Evolutionary conservation across 1,140 invertebrate species (phyloP).

Genomic region (Neotoxoptera formosana): DNA sequence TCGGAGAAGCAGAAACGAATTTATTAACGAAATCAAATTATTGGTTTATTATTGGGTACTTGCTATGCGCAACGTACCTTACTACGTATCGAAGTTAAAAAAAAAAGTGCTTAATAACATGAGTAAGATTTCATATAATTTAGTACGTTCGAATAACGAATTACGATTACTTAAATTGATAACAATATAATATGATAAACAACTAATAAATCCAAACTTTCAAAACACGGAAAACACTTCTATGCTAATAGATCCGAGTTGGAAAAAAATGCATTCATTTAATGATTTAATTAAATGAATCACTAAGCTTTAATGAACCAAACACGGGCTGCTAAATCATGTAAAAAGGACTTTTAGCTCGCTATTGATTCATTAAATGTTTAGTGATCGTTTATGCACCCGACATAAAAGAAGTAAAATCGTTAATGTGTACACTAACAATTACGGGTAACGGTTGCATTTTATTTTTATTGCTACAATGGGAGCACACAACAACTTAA

Average conservation of each 20-base stretch:
- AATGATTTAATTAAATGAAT: background rate
- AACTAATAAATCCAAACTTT: background rate
- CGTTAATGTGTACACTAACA: background rate
- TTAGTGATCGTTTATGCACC: background rate
- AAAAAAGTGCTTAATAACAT: background rate
- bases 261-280: background rate
- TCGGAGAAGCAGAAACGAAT: background rate
- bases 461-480: constrained; percentile 33
- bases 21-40: background rate
- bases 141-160: background rate
- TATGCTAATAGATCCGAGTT: background rate
- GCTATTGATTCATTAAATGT: background rate
- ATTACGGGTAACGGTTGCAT: constrained; percentile 1
- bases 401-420: background rate
- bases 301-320: background rate
- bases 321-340: background rate
- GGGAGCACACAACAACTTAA: background rate
- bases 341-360: background rate
- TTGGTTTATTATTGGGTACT: background rate
- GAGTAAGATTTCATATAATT: background rate
- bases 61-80: too few species aligned
- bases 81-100: background rate
- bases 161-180: background rate
- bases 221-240: background rate
- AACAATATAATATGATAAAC: background rate